phyloP scores from a whole-genome alignment of 1,140 invertebrate species.

The Drosophila teissieri region DNA sequence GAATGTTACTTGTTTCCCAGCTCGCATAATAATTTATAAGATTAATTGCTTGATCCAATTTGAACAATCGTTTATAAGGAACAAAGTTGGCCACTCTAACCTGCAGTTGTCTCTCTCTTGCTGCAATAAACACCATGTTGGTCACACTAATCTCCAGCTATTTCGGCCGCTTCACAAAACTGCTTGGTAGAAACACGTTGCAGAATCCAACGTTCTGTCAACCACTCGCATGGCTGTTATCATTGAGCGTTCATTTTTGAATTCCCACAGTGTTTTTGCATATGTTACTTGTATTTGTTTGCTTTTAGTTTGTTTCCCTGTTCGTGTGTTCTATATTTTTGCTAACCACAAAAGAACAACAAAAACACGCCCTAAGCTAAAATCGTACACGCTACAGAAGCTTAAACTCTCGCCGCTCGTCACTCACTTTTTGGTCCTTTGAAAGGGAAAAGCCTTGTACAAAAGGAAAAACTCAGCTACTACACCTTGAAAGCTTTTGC shows the following conservation, averaged over 20 bases:
- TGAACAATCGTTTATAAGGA: no score
- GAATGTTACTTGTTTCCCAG: not conserved
- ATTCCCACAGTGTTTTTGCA: conserved; percentile 4
- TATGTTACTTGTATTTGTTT: conserved; percentile 12
- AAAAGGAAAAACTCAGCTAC: conserved; percentile 26
- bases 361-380: not conserved
- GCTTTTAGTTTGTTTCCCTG: conserved; percentile 14
- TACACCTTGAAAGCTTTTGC: conserved; percentile 22
- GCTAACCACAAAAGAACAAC: conserved; percentile 8
- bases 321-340: conserved; percentile 3
- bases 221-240: conserved; percentile 20
- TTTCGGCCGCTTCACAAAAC: conserved; percentile 3
- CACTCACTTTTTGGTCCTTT: conserved; percentile 1
- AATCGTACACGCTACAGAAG: not conserved
- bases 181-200: not conserved
- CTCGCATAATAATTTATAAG: no score
- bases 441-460: conserved; percentile 26
- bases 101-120: not conserved
- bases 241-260: not conserved
- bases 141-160: conserved; percentile 11
- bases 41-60: no score
- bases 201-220: conserved; percentile 14
- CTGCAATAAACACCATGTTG: not conserved
- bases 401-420: not conserved
- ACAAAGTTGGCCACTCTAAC: not conserved